Conservation (phyloP, 2,888 invertebrate species). For the Leptinotarsa peninsularis region DNA sequence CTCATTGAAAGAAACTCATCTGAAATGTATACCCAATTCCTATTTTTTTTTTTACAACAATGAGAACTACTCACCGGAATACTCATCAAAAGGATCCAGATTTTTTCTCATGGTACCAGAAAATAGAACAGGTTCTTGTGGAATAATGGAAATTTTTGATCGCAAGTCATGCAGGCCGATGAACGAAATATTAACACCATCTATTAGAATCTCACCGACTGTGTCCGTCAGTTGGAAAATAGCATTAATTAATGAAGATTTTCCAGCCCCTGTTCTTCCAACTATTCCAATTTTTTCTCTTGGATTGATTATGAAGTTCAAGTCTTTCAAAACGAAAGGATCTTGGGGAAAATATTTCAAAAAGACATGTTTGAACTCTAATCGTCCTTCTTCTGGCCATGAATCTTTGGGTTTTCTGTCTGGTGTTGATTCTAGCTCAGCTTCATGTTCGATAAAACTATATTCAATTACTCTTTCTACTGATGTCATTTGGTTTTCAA, state of each 20-base stretch:
- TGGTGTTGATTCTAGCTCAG: conserved; percentile 65
- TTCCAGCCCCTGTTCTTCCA: conserved; percentile 86
- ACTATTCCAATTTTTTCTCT: conserved; percentile 84
- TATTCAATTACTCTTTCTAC: conserved; percentile 83
- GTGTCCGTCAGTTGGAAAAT: conserved; percentile 76
- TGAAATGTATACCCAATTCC: no score
- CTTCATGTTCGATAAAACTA: conserved; percentile 60
- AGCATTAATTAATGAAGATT: conserved; percentile 77
- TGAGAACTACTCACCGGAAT: conserved; percentile 55
- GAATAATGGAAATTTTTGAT: conserved; percentile 70
- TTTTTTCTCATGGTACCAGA: conserved; percentile 88
- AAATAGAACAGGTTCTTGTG: conserved; percentile 78
- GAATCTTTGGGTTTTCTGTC: conserved; percentile 76
- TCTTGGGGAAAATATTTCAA: conserved; percentile 72
- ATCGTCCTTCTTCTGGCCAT: conserved; percentile 80
- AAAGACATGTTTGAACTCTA: conserved; percentile 77
- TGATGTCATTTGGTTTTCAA: conserved; percentile 85
- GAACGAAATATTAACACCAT: conserved; percentile 69
- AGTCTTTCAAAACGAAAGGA: conserved; percentile 80
- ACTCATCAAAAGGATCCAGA: conserved; percentile 89
- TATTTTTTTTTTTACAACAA: no score
- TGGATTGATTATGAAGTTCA: conserved; percentile 76
- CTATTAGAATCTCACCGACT: conserved; percentile 72
- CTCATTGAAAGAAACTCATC: no score
- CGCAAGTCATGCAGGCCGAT: conserved; percentile 69